Conservation (phyloP, 2,888 invertebrate species). For the Cotesia congregata region DNA sequence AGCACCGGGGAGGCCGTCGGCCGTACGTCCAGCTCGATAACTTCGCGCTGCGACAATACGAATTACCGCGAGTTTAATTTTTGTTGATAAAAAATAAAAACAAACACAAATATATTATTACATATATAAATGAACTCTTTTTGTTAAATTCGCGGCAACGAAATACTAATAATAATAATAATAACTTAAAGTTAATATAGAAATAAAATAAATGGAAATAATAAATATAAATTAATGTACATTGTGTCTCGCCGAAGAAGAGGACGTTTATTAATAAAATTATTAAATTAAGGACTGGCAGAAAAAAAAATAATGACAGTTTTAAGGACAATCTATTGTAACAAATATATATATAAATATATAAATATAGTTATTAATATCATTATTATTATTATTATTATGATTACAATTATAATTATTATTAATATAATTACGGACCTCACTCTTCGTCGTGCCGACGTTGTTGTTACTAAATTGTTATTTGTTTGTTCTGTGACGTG, state of each 20-base stretch:
- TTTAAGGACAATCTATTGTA: slow-evolving; percentile 24
- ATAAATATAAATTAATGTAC: slow-evolving; percentile 8
- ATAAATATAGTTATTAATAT: slow-evolving; percentile 20
- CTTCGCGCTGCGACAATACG: slow-evolving; percentile 47
- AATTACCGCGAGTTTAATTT: slow-evolving; percentile 38
- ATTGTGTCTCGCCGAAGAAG: background rate
- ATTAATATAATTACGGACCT: slow-evolving; percentile 24
- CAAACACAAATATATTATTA: slow-evolving; percentile 19
- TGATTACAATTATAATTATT: background rate
- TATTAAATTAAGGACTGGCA: slow-evolving; percentile 21
- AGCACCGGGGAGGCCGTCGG: slow-evolving; percentile 61
- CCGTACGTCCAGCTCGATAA: slow-evolving; percentile 47
- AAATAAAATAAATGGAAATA: slow-evolving; percentile 14
- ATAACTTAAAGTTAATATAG: slow-evolving; percentile 15
- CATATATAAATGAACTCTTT: background rate
- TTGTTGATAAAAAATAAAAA: background rate
- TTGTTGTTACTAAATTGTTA: slow-evolving; percentile 52
- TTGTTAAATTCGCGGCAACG: slow-evolving; percentile 15
- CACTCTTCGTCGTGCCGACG: slow-evolving; percentile 43
- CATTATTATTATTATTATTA: slow-evolving; percentile 8
- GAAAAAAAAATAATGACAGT: background rate
- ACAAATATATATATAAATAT: slow-evolving; percentile 8
- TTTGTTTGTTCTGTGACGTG: slow-evolving; percentile 53
- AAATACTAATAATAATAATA: background rate
- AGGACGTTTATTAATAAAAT: slow-evolving; percentile 16